Evolutionary conservation across 1,140 invertebrate genomes (phyloP).

Genomic region (Notospermus geniculatus): DNA sequence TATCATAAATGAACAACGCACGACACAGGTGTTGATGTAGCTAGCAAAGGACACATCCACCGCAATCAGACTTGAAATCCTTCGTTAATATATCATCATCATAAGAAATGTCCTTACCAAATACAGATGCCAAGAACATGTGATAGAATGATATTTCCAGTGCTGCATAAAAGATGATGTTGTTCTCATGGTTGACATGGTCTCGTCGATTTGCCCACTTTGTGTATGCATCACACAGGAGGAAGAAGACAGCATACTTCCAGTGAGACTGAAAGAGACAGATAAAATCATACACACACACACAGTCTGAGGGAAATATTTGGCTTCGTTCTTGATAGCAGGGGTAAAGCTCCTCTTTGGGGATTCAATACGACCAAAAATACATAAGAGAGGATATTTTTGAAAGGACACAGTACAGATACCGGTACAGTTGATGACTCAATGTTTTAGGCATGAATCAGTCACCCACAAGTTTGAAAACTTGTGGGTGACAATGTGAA

Average conservation of each 20-base stretch:
- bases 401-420: too few species aligned
- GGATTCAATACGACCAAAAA: too few species aligned
- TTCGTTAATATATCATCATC: neutral
- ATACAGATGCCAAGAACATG: slow-evolving; percentile 33
- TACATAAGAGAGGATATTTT: too few species aligned
- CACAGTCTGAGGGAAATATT: too few species aligned
- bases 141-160: slow-evolving; percentile 44
- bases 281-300: too few species aligned
- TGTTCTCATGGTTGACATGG: slow-evolving; percentile 17
- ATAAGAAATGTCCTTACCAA: slow-evolving; percentile 27
- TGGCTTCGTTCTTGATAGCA: too few species aligned
- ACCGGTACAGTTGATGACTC: too few species aligned
- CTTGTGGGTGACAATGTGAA: too few species aligned
- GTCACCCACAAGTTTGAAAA: too few species aligned
- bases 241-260: slow-evolving; percentile 40
- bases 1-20: neutral
- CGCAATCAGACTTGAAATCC: too few species aligned
- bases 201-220: slow-evolving; percentile 21
- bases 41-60: too few species aligned
- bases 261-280: slow-evolving; percentile 38
- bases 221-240: slow-evolving; percentile 47
- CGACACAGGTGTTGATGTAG: neutral
- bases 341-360: too few species aligned
- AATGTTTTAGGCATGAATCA: neutral
- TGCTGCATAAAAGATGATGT: slow-evolving; percentile 40